Base-by-base conservation (phyloP, 2,888 invertebrate species). In the Diarsia brunnea region DNA sequence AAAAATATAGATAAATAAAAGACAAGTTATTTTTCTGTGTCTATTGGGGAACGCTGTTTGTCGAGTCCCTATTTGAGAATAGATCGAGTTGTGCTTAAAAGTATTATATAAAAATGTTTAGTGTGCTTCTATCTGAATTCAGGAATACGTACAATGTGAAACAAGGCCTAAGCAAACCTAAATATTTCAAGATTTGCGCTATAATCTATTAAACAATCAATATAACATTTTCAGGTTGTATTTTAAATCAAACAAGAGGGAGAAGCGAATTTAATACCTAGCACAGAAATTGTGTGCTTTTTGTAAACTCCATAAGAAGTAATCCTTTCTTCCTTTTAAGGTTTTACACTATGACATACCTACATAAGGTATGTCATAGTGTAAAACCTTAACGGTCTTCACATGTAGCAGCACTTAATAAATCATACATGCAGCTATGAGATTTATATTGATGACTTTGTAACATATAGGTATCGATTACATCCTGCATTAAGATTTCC, bases 401-500 rank as follows among this genome's bases (percentile, higher is more conserved):
- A 58, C 7, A 24, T 27, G 10, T 16, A 45, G 27, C 16, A 31
- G 43, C 55, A 70, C 45, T 16, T n/a, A 65, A 70, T 77, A 49
- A 79, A 63, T 55, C 49, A 31, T 16, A 16, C 16, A 4, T n/a
- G 21, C 12, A 10, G 51, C 21, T 60, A 45, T 38, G 16, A 38
- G 1, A 69, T 51, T 76, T 60, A 51, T 77, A 51, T 61, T 61
- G 53, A 69, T 53, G 47, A 43, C 69, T 78, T 53, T 61, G 38
- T 76, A 38, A 63, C 51, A 69, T 77, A 53, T 77, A 53, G 12
- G 66, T 83, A 84, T 83, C 76, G 65, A 69, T 86, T 78, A 74
- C 87, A 85, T 85, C 85, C 87, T 79, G 84, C 64, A 55, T 78
- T 71, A 60, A 74, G 61, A 78, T 75, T 69, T 69, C 49, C 63